These are phyloP conservation scores for Porites rus DNA, from an alignment of 92 coral and sea anemone species.

Conservation along the genomic window DNA sequence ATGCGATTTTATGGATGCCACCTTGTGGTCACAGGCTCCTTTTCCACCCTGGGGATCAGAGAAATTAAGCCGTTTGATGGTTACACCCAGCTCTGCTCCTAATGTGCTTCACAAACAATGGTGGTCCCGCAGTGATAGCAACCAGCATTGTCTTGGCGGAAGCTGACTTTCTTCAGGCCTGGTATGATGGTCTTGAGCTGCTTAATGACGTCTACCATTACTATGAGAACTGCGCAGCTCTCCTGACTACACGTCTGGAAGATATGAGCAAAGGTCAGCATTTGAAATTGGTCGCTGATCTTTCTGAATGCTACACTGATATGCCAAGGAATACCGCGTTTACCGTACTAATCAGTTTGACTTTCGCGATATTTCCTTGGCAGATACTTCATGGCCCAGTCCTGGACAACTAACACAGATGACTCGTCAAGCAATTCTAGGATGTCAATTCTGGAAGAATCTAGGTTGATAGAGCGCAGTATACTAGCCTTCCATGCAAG, in stretches of 20 bases:
- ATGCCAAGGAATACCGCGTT: slow-evolving; percentile 62
- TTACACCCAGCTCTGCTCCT: no score
- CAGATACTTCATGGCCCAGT: no score
- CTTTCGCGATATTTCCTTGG: slow-evolving; percentile 38
- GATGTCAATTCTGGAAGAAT: slow-evolving; percentile 16
- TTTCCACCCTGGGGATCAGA: slow-evolving; percentile 52
- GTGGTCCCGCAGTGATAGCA: slow-evolving; percentile 9
- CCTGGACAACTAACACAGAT: no score
- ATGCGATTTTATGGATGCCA: slow-evolving; percentile 58
- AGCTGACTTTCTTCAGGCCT: slow-evolving; percentile 19
- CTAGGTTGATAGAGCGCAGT: slow-evolving; percentile 34
- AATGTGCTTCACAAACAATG: no score
- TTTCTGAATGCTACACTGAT: slow-evolving; percentile 47
- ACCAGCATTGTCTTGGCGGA: slow-evolving; percentile 37
- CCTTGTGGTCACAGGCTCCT: slow-evolving; percentile 65
- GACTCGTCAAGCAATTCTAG: slow-evolving; percentile 31
- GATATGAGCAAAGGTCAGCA: slow-evolving; percentile 48
- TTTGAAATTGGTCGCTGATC: slow-evolving; percentile 35
- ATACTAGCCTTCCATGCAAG: slow-evolving; percentile 29
- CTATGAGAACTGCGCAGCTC: slow-evolving; percentile 32
- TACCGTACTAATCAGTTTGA: slow-evolving; percentile 47
- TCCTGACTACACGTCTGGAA: background rate
- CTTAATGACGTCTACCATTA: background rate
- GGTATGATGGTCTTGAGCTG: slow-evolving; percentile 36
- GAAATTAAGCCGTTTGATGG: no score